These are phyloP conservation scores for Desmophyllum pertusum DNA, from an alignment of 92 coral and sea anemone species.

Conservation along the genomic window DNA sequence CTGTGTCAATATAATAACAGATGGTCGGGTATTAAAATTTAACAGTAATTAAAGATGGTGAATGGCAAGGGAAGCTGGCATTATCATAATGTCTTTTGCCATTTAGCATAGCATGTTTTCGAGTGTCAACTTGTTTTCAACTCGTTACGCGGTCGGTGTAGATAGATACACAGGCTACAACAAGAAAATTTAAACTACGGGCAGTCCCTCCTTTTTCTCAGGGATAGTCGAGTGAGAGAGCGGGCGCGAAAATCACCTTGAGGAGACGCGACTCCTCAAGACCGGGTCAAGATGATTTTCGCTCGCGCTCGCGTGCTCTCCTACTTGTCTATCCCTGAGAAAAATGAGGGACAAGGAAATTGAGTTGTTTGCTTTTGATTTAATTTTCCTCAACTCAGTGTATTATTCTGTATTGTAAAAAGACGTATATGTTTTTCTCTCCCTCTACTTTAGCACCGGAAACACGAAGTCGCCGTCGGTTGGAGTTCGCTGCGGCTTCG, in stretches of 20 bases:
- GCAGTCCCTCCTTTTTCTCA: too few species aligned
- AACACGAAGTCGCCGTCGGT: slow-evolving; percentile 19
- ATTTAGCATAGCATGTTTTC: neutral
- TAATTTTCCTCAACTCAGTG: neutral
- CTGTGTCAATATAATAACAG: neutral
- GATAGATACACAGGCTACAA: neutral
- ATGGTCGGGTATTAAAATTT: neutral
- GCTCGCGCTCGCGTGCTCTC: too few species aligned
- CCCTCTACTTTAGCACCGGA: slow-evolving; percentile 16
- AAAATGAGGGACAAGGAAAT: too few species aligned
- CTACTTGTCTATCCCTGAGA: too few species aligned
- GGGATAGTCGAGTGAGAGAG: too few species aligned
- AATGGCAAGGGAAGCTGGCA: neutral
- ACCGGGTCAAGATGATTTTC: too few species aligned
- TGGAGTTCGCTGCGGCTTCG: slow-evolving; percentile 22
- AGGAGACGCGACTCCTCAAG: too few species aligned
- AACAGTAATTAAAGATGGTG: neutral
- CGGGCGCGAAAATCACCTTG: too few species aligned
- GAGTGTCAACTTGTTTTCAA: neutral
- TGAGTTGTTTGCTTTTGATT: neutral
- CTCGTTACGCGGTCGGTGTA: neutral
- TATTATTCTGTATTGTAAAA: neutral
- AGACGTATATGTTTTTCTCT: neutral
- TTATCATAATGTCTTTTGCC: neutral
- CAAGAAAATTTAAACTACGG: too few species aligned